Evolutionary conservation across 1,140 invertebrate species (phyloP), one percentile per base, ranked within the genome.

Genomic region (Cotesia chilonis): DNA sequence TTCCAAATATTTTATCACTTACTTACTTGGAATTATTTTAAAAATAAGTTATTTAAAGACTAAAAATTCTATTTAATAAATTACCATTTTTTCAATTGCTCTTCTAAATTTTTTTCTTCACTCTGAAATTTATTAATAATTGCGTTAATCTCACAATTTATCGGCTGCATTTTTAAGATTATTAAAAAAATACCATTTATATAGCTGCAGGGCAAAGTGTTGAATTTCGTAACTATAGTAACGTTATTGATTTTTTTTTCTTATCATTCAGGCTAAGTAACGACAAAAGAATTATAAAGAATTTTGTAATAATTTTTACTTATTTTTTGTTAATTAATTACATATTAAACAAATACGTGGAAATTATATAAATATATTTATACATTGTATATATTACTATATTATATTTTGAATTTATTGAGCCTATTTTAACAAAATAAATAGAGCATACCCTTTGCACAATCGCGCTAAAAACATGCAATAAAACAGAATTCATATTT

Each of bases 41-140:
- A 28, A 28, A 63, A 55, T 47, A 68, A 57, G 2, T 66, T 35
- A 59, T n/a, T 57, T 59, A 59, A 60, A 7, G 1, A 41, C 9
- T 9, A 41, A 41, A 47, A 47, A 47, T 17, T 1, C 6, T 9
- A 1, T 47, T 47, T 47, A 9, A 9, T 5, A 47, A 47, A 47
- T 47, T 78, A 84, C 82, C 81, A 77, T 76, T 80, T 76, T 54
- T 72, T 76, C 55, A 83, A 52, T 68, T 77, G 77, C 57, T 78
- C 72, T 52, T 80, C 78, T 9, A 83, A 69, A 7, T 72, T 57
- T 57, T 73, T 76, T 74, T 81, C 78, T 57, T 81, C 73, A 54
- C 79, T 60, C 7, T 57, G 51, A 60, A 80, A 81, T 52, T 79
- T 75, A 1, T 76, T 71, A n/a, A 77, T 68, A 69, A 78, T 10